Percentiles rank a stretch among this genome's conserved stretches.
Conservation (phyloP, 2,797 vertebrate genomes). For the Triplophysa bombifrons region DNA sequence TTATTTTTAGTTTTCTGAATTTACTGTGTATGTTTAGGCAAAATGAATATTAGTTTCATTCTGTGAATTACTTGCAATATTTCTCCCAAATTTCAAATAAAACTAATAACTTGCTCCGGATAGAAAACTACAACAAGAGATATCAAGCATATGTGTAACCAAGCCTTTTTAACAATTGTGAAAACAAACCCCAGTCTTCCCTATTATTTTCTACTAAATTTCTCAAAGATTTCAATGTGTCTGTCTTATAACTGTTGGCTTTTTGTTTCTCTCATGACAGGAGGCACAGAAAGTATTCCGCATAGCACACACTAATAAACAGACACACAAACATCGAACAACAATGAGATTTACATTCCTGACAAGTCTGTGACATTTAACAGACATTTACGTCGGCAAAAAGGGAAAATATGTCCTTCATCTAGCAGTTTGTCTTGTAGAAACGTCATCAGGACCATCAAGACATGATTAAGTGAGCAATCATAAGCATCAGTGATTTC, state of each 20-base stretch:
- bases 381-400: neutral
- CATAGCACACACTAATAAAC: neutral
- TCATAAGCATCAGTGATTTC: conserved; percentile 22
- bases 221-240: neutral
- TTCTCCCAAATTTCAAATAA: no score
- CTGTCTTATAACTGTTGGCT: conserved; percentile 19
- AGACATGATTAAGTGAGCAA: conserved; percentile 45
- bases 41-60: no score
- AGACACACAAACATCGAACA: neutral
- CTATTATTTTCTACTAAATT: neutral
- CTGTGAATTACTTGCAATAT: no score
- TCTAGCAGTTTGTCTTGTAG: conserved; percentile 34
- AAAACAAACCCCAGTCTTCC: neutral
- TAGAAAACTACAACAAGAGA: neutral
- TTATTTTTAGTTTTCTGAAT: no score
- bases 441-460: conserved; percentile 35
- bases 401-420: neutral
- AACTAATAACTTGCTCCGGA: no score
- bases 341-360: neutral
- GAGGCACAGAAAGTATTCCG: neutral
- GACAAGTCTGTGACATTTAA: conserved; percentile 36
- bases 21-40: no score
- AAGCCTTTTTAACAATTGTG: neutral
- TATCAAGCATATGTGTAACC: neutral
- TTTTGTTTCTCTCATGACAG: conserved; percentile 34